These are phyloP conservation scores for Gorsachius magnificus DNA, from an alignment of 2,797 vertebrate species.

Conservation along the genomic window DNA sequence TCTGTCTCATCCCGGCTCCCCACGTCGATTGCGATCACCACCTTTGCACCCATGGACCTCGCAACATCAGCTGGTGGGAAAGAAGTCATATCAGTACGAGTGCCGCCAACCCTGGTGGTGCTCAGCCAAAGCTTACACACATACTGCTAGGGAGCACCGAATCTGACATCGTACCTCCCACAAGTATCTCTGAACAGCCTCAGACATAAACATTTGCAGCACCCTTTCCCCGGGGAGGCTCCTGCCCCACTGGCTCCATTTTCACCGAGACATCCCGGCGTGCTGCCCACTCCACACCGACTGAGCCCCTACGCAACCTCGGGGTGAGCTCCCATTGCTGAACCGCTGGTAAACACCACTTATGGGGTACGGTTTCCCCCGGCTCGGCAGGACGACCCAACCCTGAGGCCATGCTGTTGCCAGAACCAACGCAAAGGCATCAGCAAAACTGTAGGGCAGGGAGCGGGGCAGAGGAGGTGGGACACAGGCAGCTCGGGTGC, in stretches of 20 bases:
- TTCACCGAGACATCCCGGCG: accelerated
- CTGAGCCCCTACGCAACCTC: background rate
- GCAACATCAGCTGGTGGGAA: conserved; percentile 86
- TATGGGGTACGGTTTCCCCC: background rate
- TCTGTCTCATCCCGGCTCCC: conserved; percentile 90
- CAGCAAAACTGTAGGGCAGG: background rate
- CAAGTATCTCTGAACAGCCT: accelerated
- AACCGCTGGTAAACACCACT: background rate
- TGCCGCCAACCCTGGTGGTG: background rate
- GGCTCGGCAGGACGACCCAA: background rate
- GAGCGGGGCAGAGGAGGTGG: background rate
- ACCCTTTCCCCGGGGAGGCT: accelerated
- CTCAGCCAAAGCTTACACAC: background rate
- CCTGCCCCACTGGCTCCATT: background rate
- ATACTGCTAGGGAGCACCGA: accelerated
- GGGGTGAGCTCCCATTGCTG: background rate
- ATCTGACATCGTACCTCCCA: accelerated
- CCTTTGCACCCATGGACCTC: conserved; percentile 91
- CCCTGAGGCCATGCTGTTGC: background rate
- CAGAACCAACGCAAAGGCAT: background rate
- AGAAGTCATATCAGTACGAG: background rate
- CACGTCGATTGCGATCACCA: conserved; percentile 92
- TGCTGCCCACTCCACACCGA: accelerated
- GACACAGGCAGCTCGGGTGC: background rate
- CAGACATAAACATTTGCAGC: background rate